Evolutionary conservation across 1,140 invertebrate genomes (phyloP).

Genomic region (Macrostomum lignano): DNA sequence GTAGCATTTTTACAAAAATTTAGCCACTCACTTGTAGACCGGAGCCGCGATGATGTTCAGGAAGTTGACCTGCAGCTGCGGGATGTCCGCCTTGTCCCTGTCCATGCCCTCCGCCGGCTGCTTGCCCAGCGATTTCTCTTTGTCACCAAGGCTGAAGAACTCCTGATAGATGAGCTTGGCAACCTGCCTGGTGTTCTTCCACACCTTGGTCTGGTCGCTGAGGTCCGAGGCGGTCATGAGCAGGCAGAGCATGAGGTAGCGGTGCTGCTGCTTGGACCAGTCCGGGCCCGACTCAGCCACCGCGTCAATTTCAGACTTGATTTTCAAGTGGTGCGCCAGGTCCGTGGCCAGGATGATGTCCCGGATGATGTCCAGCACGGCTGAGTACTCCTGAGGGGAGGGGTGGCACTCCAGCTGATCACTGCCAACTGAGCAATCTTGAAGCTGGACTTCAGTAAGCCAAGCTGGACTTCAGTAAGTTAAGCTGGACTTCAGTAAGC

Average conservation of each 20-base stretch:
- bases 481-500: too few species aligned
- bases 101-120: conserved; percentile 50
- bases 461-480: too few species aligned
- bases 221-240: conserved; percentile 59
- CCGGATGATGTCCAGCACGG: conserved; percentile 40
- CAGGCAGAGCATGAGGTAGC: conserved; percentile 37
- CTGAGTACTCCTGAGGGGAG: conserved; percentile 35
- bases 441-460: too few species aligned
- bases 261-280: conserved; percentile 34
- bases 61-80: conserved; percentile 50
- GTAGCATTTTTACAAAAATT: too few species aligned
- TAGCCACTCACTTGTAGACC: conserved; percentile 33
- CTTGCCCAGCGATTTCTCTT: conserved; percentile 49
- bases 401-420: neutral
- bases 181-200: conserved; percentile 36
- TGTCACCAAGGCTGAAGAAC: conserved; percentile 57
- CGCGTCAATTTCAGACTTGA: conserved; percentile 31
- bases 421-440: neutral
- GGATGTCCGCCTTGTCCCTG: conserved; percentile 46
- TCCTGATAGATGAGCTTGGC: conserved; percentile 47
- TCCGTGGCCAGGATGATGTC: conserved; percentile 51
- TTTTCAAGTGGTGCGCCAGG: conserved; percentile 40
- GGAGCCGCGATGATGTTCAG: conserved; percentile 36
- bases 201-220: conserved; percentile 51
- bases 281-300: conserved; percentile 36